Conservation (phyloP, 2,888 invertebrate species). For the Drosophila greeni region DNA sequence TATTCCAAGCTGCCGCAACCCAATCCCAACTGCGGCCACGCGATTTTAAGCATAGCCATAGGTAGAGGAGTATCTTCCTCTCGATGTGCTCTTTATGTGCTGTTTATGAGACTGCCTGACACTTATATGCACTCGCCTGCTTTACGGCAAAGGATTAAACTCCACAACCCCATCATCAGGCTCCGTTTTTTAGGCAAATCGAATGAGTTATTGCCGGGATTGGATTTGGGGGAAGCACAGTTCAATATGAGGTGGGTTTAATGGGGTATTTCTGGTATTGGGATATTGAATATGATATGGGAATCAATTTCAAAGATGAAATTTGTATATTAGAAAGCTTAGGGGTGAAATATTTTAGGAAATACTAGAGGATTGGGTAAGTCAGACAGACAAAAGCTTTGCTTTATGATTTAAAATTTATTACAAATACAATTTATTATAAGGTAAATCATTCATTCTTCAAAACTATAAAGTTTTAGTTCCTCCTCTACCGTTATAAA, state of each 20-base stretch:
- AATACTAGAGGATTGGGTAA: no score
- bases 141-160: conserved; percentile 57
- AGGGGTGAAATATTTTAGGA: no score
- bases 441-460: background rate
- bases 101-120: conserved; percentile 73
- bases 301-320: conserved; percentile 15
- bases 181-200: conserved; percentile 6
- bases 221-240: conserved; percentile 9
- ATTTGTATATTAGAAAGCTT: background rate
- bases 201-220: conserved; percentile 42
- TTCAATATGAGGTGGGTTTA: conserved; percentile 16
- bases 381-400: background rate
- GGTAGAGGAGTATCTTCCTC: conserved; percentile 35
- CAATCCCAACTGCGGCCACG: conserved; percentile 21
- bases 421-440: background rate
- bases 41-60: conserved; percentile 58
- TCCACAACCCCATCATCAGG: conserved; percentile 31
- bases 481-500: no score
- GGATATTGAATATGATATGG: conserved; percentile 18
- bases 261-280: background rate
- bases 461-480: background rate
- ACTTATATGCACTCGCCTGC: conserved; percentile 61
- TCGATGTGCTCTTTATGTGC: conserved; percentile 64
- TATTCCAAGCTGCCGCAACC: conserved; percentile 48
- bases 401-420: background rate